Percentiles rank a stretch among this genome's conserved stretches.
These are phyloP conservation scores for Ceratina japonica DNA, from an alignment of 1,140 invertebrate genomes.

Conservation along the genomic window DNA sequence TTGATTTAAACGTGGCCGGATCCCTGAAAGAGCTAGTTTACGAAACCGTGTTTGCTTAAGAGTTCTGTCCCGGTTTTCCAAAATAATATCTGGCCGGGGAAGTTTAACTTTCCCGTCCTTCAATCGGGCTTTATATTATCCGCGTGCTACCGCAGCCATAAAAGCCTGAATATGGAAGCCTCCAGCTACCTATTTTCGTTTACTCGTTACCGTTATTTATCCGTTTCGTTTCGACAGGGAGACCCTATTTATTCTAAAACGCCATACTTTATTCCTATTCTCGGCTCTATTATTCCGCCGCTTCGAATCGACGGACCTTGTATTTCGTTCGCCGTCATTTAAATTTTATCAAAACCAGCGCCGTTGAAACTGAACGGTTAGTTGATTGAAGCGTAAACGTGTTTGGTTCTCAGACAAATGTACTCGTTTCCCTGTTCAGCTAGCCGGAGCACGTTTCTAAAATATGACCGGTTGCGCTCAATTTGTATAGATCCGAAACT, in stretches of 20 bases:
- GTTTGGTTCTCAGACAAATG: not conserved
- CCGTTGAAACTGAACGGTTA: not conserved
- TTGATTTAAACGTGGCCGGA: conserved; percentile 19
- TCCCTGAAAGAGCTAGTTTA: conserved; percentile 25
- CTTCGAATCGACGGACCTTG: no score
- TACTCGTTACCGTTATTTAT: no score
- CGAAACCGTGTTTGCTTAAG: conserved; percentile 24
- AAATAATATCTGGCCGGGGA: conserved; percentile 8
- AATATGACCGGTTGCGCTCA: conserved; percentile 20
- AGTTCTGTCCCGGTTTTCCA: conserved; percentile 30
- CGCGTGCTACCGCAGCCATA: not conserved
- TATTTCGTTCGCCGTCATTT: no score
- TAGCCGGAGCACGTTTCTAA: conserved; percentile 10
- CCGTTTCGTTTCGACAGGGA: no score
- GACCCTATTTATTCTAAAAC: no score
- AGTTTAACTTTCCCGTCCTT: not conserved
- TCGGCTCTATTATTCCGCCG: no score
- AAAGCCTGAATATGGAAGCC: not conserved
- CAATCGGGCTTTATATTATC: conserved; percentile 8
- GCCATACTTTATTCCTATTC: no score
- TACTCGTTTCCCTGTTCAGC: not conserved
- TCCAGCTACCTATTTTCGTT: no score
- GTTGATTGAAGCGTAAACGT: not conserved
- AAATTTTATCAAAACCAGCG: no score
- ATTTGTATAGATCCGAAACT: conserved; percentile 34